Evolutionary conservation across 64 coral and sea anemone species (phyloP).

Genomic region (Platygyra sinensis): DNA sequence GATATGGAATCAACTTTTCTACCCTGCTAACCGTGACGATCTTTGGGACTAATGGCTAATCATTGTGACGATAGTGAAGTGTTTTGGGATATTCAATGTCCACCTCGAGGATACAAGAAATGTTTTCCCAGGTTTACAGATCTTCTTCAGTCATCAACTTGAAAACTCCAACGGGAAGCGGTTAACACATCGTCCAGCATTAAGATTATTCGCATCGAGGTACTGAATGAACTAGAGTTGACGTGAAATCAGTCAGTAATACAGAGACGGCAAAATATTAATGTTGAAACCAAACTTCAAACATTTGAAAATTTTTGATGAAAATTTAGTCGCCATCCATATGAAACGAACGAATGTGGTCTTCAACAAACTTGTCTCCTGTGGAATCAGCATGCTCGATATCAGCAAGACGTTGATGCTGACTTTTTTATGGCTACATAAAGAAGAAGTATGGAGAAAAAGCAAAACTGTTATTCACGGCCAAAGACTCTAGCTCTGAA

Average conservation of each 20-base stretch:
- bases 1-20: too few relatives aligned
- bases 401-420: constrained; percentile 29
- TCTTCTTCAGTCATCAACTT: constrained; percentile 23
- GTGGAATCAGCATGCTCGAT: constrained; percentile 42
- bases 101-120: constrained; percentile 38
- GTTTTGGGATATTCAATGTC: constrained; percentile 10
- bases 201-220: constrained; percentile 18
- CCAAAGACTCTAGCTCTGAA: background rate
- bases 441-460: background rate
- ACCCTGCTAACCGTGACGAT: too few relatives aligned
- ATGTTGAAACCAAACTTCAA: constrained; percentile 7
- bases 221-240: background rate
- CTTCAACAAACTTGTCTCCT: constrained; percentile 32
- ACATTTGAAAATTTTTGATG: background rate
- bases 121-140: background rate
- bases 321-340: constrained; percentile 13
- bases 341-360: constrained; percentile 36
- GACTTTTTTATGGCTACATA: constrained; percentile 47
- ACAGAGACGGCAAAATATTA: background rate
- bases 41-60: too few relatives aligned
- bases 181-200: constrained; percentile 41
- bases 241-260: background rate
- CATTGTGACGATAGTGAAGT: too few relatives aligned
- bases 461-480: constrained; percentile 14
- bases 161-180: background rate